Conservation (phyloP, 2,113 vertebrate species). For the Saccopteryx leptura region DNA sequence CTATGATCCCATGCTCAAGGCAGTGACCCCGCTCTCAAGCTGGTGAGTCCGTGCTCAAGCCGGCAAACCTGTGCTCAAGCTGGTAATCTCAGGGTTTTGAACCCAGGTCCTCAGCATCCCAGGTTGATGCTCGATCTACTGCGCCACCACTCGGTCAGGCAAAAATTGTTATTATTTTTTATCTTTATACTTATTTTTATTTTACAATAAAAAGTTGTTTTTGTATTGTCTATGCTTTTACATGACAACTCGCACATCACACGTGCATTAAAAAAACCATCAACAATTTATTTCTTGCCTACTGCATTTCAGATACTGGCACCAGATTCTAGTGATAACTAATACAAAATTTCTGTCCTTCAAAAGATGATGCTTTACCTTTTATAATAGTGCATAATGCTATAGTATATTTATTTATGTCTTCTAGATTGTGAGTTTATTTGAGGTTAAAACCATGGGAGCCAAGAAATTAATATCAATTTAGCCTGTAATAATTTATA, state of each 20-base stretch:
- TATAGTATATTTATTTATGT: neutral
- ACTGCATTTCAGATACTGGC: neutral
- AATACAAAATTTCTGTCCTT: neutral
- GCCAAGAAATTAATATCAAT: neutral
- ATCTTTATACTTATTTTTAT: neutral
- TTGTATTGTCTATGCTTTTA: neutral
- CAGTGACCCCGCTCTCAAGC: no score
- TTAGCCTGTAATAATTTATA: slow-evolving; percentile 29
- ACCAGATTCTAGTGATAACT: neutral
- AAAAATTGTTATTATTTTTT: neutral
- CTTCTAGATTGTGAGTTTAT: slow-evolving; percentile 22
- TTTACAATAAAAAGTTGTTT: neutral
- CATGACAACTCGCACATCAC: no score
- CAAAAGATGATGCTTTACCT: neutral
- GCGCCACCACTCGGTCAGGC: no score
- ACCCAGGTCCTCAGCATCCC: no score
- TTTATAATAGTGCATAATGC: neutral
- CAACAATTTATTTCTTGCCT: neutral
- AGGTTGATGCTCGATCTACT: no score
- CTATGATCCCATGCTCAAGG: no score
- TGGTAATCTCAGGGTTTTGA: no score
- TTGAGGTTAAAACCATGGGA: neutral
- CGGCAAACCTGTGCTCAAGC: no score
- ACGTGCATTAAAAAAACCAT: neutral
- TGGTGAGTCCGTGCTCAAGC: no score